Conservation (phyloP, 2,797 vertebrate genomes). For the Sebastes baramenuke region DNA sequence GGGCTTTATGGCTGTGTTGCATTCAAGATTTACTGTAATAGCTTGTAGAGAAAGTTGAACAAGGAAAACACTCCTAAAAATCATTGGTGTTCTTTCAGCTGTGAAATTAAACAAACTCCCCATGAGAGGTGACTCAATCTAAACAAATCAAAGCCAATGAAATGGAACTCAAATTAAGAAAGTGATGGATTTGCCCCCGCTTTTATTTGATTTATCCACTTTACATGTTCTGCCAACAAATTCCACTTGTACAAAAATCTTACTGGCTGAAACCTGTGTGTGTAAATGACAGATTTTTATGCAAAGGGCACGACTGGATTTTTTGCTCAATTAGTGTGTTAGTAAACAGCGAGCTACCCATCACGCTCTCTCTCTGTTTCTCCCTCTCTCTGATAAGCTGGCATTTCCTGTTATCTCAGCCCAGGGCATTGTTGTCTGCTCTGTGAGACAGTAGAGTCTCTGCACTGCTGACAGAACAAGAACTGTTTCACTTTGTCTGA, state of each 20-base stretch:
- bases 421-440: conserved; percentile 76
- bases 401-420: conserved; percentile 84
- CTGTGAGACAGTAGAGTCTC: conserved; percentile 62
- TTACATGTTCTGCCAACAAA: conserved; percentile 53
- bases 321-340: conserved; percentile 42
- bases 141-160: conserved; percentile 78
- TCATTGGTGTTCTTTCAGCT: conserved; percentile 76
- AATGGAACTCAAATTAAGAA: conserved; percentile 78
- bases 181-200: conserved; percentile 63
- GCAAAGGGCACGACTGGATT: conserved; percentile 26
- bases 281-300: conserved; percentile 23
- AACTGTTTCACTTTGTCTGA: conserved; percentile 67
- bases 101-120: conserved; percentile 83
- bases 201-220: conserved; percentile 61
- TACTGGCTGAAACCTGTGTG: background rate
- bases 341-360: conserved; percentile 54
- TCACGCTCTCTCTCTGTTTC: conserved; percentile 48
- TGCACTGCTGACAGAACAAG: conserved; percentile 70
- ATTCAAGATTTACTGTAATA: conserved; percentile 74
- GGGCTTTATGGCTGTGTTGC: conserved; percentile 60
- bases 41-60: conserved; percentile 75
- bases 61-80: conserved; percentile 75
- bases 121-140: conserved; percentile 77
- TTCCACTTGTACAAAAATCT: conserved; percentile 11
- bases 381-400: conserved; percentile 75